Percentiles rank a stretch among this genome's conserved stretches.
These are phyloP conservation scores for Chaenodraco wilsoni DNA, from an alignment of 2,797 vertebrate genomes.

Conservation along the genomic window DNA sequence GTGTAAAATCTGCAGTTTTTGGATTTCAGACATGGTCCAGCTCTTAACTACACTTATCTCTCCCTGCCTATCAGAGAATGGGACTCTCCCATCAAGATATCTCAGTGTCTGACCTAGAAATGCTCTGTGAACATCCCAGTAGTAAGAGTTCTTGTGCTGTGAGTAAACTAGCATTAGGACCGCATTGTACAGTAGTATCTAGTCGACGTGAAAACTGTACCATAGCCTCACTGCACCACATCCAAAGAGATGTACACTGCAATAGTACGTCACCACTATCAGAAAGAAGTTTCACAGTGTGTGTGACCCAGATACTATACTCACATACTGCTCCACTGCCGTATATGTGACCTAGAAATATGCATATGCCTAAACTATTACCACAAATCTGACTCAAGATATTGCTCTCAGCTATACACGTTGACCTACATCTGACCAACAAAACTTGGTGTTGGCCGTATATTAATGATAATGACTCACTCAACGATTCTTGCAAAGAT, in stretches of 20 bases:
- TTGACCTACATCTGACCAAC: conserved; percentile 66
- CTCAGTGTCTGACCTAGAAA: conserved; percentile 67
- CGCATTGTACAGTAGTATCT: conserved; percentile 29
- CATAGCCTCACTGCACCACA: conserved; percentile 61
- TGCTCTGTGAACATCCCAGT: conserved; percentile 11
- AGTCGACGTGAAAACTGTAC: conserved; percentile 32
- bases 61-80: conserved; percentile 31
- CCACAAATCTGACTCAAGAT: conserved; percentile 71
- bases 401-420: conserved; percentile 45
- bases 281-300: conserved; percentile 68
- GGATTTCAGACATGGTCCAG: conserved; percentile 68
- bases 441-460: conserved; percentile 1
- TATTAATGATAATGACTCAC: conserved; percentile 12
- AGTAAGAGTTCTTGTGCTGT: conserved; percentile 7
- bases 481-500: not conserved
- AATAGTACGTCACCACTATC: conserved; percentile 78
- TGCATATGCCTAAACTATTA: conserved; percentile 71
- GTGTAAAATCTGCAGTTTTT: conserved; percentile 77
- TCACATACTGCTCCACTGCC: conserved; percentile 66
- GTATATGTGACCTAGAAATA: conserved; percentile 80
- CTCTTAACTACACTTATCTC: conserved; percentile 59
- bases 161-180: conserved; percentile 35
- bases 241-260: conserved; percentile 74
- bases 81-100: conserved; percentile 47
- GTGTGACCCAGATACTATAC: conserved; percentile 79